A percentile compares a stretch with the other conserved stretches of the same genome.
Conservation (phyloP, 2,113 vertebrate genomes). For the Microcebus tavaratra region DNA sequence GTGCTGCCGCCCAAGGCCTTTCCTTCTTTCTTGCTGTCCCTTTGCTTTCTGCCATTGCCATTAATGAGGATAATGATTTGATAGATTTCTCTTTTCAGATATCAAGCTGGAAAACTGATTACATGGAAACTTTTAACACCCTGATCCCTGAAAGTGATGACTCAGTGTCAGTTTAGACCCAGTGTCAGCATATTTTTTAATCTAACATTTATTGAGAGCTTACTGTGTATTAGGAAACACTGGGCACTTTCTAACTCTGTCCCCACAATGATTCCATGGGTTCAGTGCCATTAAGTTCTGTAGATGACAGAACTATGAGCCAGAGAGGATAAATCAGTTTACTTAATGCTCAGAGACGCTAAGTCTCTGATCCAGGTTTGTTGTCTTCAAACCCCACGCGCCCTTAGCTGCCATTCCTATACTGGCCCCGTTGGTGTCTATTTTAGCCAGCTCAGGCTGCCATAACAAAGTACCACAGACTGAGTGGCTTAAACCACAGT, state of each 20-base stretch:
- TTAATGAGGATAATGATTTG: no score
- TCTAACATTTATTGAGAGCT: neutral
- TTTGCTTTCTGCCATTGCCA: neutral
- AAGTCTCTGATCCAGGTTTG: neutral
- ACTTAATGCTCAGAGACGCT: neutral
- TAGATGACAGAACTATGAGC: neutral
- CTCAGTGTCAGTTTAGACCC: neutral
- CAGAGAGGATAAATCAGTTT: neutral
- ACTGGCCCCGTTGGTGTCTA: neutral
- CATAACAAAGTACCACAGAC: neutral
- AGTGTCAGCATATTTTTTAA: neutral
- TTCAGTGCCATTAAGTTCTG: no score
- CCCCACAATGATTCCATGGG: neutral
- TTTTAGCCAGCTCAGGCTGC: neutral
- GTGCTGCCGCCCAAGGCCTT: neutral
- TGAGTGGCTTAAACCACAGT: neutral
- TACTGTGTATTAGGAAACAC: fast-evolving
- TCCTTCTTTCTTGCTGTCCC: no score
- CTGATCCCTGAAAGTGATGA: neutral
- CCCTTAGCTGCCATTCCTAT: no score
- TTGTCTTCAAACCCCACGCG: fast-evolving
- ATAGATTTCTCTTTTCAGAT: neutral
- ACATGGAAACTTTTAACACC: neutral
- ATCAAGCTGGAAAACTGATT: neutral
- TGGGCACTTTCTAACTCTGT: neutral